Conservation (phyloP, 2,888 invertebrate species). For the Ornithoptera priamus region DNA sequence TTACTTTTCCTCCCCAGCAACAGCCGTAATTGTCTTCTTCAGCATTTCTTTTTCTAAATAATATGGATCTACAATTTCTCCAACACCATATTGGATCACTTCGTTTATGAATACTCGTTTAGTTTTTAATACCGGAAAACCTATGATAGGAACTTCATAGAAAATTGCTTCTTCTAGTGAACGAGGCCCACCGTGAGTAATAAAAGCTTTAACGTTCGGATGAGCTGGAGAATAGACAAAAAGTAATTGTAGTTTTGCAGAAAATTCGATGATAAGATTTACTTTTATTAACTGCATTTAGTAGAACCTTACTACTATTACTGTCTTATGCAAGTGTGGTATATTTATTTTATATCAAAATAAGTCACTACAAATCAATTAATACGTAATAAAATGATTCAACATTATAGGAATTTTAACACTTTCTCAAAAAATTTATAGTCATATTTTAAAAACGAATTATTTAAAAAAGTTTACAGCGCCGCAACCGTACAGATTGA, state of each 20-base stretch:
- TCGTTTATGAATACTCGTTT: constrained; percentile 63
- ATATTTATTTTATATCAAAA: too few relatives aligned
- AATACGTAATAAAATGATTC: too few relatives aligned
- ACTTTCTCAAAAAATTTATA: too few relatives aligned
- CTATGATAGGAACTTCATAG: constrained; percentile 66
- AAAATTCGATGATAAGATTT: neutral
- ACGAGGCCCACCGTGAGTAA: constrained; percentile 68
- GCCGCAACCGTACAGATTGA: neutral
- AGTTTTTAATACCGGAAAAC: constrained; percentile 60
- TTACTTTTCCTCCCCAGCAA: constrained; percentile 57
- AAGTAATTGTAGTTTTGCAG: neutral
- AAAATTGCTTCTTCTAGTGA: constrained; percentile 73
- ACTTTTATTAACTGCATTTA: neutral
- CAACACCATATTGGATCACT: constrained; percentile 59
- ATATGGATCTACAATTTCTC: constrained; percentile 63
- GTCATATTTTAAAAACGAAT: neutral
- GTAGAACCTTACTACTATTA: neutral
- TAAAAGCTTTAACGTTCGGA: constrained; percentile 66
- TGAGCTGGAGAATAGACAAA: constrained; percentile 53
- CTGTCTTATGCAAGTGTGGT: too few relatives aligned
- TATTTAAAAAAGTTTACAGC: neutral
- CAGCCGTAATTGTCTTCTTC: constrained; percentile 50
- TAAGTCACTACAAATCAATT: too few relatives aligned
- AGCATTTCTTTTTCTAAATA: constrained; percentile 58
- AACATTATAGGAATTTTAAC: too few relatives aligned